Percentiles rank a stretch among this genome's conserved stretches.
Conservation (phyloP, 2,797 vertebrate genomes). For the Carcharodon carcharias region DNA sequence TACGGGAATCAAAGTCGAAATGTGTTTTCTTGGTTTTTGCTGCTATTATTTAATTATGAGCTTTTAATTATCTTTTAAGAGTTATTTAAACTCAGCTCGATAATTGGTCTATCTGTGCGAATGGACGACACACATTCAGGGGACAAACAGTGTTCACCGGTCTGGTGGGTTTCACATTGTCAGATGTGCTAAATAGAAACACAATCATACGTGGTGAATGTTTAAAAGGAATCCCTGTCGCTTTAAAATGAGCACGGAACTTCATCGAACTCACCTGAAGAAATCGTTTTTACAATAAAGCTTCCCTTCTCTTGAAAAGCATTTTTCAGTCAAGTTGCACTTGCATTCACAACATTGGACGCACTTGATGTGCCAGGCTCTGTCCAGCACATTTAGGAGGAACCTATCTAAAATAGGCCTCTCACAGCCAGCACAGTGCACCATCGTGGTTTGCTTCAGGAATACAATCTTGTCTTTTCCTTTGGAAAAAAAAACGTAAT, state of each 20-base stretch:
- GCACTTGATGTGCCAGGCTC: slow-evolving; percentile 90
- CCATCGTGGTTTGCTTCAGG: slow-evolving; percentile 58
- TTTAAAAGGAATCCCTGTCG: not conserved
- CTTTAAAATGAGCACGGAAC: not conserved
- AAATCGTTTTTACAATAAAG: slow-evolving; percentile 93
- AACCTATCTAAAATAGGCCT: slow-evolving; percentile 86
- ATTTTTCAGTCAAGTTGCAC: slow-evolving; percentile 84
- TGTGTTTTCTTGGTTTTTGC: too few relatives aligned
- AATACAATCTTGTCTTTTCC: slow-evolving; percentile 12
- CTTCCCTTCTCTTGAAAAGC: slow-evolving; percentile 85
- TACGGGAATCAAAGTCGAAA: not conserved
- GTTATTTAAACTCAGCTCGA: not conserved
- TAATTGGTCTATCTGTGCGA: not conserved
- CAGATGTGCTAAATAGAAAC: not conserved
- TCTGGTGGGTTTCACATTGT: not conserved
- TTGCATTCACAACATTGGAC: slow-evolving; percentile 92
- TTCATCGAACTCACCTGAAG: slow-evolving; percentile 70
- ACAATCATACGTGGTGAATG: not conserved
- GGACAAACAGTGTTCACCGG: not conserved
- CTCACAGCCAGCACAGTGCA: slow-evolving; percentile 77
- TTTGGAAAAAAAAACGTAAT: not conserved
- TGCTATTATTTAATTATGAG: not conserved
- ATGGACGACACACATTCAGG: not conserved
- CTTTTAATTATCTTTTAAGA: not conserved
- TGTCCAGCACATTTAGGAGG: slow-evolving; percentile 85